These are phyloP conservation scores for Diploptera punctata DNA, from an alignment of 2,888 invertebrate genomes.

Conservation along the genomic window DNA sequence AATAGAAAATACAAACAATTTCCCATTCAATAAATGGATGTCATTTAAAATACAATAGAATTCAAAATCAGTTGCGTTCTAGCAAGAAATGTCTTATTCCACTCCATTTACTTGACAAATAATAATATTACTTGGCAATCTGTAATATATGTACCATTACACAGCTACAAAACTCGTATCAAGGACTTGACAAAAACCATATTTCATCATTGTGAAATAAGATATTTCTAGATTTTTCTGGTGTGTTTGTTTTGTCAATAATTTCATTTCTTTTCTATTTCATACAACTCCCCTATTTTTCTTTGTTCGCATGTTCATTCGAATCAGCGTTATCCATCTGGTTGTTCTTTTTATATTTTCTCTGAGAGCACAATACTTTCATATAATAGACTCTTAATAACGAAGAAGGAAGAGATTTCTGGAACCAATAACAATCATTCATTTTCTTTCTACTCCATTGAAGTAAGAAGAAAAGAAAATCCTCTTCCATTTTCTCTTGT, in stretches of 20 bases:
- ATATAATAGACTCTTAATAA: conserved; percentile 28
- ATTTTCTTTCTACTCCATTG: conserved; percentile 32
- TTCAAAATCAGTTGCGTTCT: too few relatives aligned
- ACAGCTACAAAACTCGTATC: too few relatives aligned
- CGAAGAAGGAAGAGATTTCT: conserved; percentile 24
- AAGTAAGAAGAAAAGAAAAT: conserved; percentile 15
- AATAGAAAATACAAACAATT: too few relatives aligned
- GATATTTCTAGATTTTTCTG: background rate
- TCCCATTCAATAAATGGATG: too few relatives aligned
- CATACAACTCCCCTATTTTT: too few relatives aligned
- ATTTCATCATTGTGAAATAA: too few relatives aligned
- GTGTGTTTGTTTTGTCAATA: background rate
- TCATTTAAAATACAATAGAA: too few relatives aligned
- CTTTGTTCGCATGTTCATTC: background rate
- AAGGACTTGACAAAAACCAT: too few relatives aligned
- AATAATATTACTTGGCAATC: too few relatives aligned
- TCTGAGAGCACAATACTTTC: conserved; percentile 18
- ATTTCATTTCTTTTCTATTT: background rate
- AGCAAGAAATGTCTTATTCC: too few relatives aligned
- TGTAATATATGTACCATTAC: too few relatives aligned
- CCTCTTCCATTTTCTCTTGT: conserved; percentile 22
- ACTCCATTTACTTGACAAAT: too few relatives aligned
- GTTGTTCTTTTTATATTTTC: background rate
- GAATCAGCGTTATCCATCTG: conserved; percentile 6
- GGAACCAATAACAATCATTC: conserved; percentile 28